phyloP scores from a whole-genome alignment of 2,797 vertebrate species.

The Scarus forsteni region DNA sequence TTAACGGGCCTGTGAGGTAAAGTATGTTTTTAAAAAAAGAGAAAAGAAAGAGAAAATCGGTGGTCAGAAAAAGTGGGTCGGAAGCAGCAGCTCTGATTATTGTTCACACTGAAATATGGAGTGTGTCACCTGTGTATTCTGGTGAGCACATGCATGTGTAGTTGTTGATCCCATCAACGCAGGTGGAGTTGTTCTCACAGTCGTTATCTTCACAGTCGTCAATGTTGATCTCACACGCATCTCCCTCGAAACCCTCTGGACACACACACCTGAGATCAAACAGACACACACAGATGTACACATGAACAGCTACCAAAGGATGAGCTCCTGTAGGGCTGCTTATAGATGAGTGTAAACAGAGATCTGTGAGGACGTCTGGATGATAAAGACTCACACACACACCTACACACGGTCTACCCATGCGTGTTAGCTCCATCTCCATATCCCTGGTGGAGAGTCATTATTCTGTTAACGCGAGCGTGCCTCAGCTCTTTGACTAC shows the following conservation, averaged over 20 bases:
- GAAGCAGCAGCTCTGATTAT: not conserved
- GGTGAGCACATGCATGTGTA: constrained; percentile 97
- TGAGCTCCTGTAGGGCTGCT: not conserved
- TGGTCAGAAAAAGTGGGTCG: not conserved
- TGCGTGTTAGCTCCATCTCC: constrained; percentile 52
- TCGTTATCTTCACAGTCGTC: constrained; percentile 99
- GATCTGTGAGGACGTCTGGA: not conserved
- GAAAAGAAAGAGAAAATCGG: not conserved
- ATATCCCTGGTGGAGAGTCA: constrained; percentile 57
- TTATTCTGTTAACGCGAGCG: constrained; percentile 62
- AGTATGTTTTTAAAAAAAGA: no score
- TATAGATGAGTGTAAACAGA: not conserved
- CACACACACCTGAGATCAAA: constrained; percentile 91
- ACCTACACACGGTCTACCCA: constrained; percentile 14
- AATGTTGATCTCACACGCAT: constrained; percentile 93
- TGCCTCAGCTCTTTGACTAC: constrained; percentile 61
- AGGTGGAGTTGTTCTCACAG: constrained; percentile 99
- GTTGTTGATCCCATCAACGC: constrained; percentile 97
- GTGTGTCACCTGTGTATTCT: constrained; percentile 94
- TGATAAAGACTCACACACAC: constrained; percentile 3
- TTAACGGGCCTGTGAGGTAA: no score
- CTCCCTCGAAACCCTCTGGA: constrained; percentile 96
- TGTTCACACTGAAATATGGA: no score
- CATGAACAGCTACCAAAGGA: not conserved
- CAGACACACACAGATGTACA: constrained; percentile 20